Evolutionary conservation across 2,797 vertebrate species (phyloP).

Genomic region (Sternotherus odoratus): DNA sequence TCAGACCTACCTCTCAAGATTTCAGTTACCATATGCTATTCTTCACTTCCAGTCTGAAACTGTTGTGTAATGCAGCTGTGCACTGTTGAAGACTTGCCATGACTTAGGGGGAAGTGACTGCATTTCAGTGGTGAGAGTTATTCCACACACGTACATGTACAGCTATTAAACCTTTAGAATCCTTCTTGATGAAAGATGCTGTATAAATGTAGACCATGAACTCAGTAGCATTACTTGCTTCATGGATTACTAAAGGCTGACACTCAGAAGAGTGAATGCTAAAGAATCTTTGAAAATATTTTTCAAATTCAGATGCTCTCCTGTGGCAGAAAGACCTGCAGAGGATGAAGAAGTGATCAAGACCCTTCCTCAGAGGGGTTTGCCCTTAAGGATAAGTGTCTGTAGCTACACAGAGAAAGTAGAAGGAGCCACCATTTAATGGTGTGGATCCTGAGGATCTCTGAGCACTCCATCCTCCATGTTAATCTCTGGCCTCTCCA

Average conservation of each 20-base stretch:
- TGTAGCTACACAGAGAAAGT: not conserved
- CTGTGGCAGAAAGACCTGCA: fast-evolving
- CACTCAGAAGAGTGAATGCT: not conserved
- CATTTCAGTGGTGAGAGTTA: constrained; percentile 66
- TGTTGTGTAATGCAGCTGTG: constrained; percentile 57
- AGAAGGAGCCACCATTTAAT: not conserved
- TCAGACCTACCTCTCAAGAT: not conserved
- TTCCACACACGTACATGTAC: constrained; percentile 38
- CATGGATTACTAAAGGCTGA: not conserved
- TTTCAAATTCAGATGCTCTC: not conserved
- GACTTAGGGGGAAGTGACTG: constrained; percentile 48
- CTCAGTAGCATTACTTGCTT: not conserved
- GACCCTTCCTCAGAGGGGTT: not conserved
- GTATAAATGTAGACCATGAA: not conserved
- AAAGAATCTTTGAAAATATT: not conserved
- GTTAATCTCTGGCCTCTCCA: not conserved
- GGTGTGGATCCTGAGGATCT: not conserved
- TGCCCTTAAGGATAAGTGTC: not conserved
- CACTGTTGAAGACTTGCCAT: constrained; percentile 73
- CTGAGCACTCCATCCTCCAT: not conserved
- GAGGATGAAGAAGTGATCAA: not conserved
- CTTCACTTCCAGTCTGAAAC: constrained; percentile 46
- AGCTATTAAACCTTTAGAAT: constrained; percentile 51
- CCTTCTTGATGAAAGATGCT: constrained; percentile 22
- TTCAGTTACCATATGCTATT: constrained; percentile 58